These are phyloP conservation scores for Agrilus planipennis DNA, from an alignment of 1,140 invertebrate species.

Conservation along the genomic window DNA sequence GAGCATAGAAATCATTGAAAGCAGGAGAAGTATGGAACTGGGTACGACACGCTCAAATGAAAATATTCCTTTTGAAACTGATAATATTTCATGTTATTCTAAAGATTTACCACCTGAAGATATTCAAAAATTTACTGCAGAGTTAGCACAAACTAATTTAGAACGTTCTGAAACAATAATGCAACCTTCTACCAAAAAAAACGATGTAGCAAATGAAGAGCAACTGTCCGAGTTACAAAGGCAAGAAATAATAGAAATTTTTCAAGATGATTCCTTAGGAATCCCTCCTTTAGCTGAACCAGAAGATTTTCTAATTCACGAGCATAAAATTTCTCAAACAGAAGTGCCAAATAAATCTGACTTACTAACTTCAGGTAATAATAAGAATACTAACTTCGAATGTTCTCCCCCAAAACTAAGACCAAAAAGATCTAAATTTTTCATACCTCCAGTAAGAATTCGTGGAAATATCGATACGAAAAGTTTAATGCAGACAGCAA, in stretches of 20 bases:
- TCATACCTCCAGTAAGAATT: constrained; percentile 16
- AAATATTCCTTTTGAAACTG: neutral
- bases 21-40: constrained; percentile 14
- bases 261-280: neutral
- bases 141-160: too few relatives aligned
- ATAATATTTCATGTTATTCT: neutral
- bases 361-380: too few relatives aligned
- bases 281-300: constrained; percentile 3
- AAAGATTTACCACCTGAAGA: constrained; percentile 2
- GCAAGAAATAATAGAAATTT: too few relatives aligned
- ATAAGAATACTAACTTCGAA: too few relatives aligned
- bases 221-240: too few relatives aligned
- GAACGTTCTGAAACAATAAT: too few relatives aligned
- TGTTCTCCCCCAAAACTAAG: neutral
- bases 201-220: too few relatives aligned
- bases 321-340: neutral
- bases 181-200: too few relatives aligned
- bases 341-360: too few relatives aligned
- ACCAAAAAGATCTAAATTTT: too few relatives aligned
- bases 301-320: constrained; percentile 3
- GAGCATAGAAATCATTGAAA: constrained; percentile 37
- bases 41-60: neutral
- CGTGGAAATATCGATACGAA: constrained; percentile 15
- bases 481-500: constrained; percentile 30
- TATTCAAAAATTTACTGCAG: too few relatives aligned